Base-by-base conservation (phyloP, 2,888 invertebrate species). In the Hypomecis punctinalis region DNA sequence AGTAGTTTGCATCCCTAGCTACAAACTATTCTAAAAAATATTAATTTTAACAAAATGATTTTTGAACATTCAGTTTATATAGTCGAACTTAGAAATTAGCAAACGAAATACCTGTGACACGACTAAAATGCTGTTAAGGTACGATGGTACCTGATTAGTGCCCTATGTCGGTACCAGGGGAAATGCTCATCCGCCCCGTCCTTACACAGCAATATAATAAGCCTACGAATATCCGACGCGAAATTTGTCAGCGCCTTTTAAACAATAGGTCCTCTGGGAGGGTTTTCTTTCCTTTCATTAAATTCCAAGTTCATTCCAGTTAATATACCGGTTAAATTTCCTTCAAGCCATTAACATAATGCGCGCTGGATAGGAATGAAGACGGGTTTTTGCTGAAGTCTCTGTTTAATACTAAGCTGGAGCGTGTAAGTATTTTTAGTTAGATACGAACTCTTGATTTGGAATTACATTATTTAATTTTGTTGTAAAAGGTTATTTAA, bases 241-340 rank as follows among this genome's bases (percentile, higher is more conserved):
- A 7, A 51, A 64, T 60, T 64, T 57, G 47, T 61, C 66, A 68
- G 61, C 61, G 63, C 51, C 54, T 42, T 55, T 47, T 56, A 45
- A 52, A 58, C 58, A 51, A 57, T 49, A 46, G 54, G 60, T 42
- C 62, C 55, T 53, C 35, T 9, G 45, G 54, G 62, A 42, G 35
- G 33, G 46, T 63, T 63, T 63, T 62, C 39, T 39, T 68, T 62
- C 61, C 61, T 55, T 58, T 61, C 67, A 68, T 70, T 69, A 66
- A 63, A 59, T 62, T 65, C 48, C 52, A 40, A 47, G 48, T 55
- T 56, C 55, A 65, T 58, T 64, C 40, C 66, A 40, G 66, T 63
- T 54, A 57, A 45, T 48, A 40, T 58, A 51, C 52, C 46, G 48
- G 54, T 55, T 61, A 62, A 69, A 67, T 61, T 70, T 64, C 45